Evolutionary conservation across 2,888 invertebrate genomes (phyloP), one percentile per base, ranked within the genome.

Genomic region (Drosophila stalkeri): DNA sequence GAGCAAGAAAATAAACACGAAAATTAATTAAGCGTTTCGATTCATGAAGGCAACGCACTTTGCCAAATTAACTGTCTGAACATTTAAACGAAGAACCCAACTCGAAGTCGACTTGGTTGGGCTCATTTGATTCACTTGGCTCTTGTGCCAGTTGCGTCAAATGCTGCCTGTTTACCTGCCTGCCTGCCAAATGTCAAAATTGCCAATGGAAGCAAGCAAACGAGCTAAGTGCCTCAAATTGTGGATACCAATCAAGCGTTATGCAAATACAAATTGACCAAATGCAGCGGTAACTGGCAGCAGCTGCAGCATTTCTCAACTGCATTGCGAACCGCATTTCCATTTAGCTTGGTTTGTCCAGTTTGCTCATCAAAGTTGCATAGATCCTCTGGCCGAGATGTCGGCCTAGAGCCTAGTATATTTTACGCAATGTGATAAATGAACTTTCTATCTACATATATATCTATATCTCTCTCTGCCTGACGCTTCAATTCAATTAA

Each of bases 211-310:
- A 39, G 46, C 46, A 35, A 31, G 27, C 59, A 49, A 49, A 20
- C 71, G 12, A n/a, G 63, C 47, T 72, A 72, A 80, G 81, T 78
- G 81, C 72, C 57, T 46, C 49, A 43, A 62, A 68, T 55, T 71
- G 47, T 70, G 85, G 68, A 69, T 65, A 72, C 71, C 84, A 86
- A 84, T 89, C 80, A 75, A 87, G 80, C 62, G 82, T 77, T 90
- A 90, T 82, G 83, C 79, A 90, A 87, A 87, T 90, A 81, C 74
- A 77, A 89, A 89, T 89, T 82, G 82, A 83, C 72, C 89, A 78
- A 82, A 70, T 62, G 62, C 57, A 72, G 67, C 71, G 67, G 57
- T 64, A 64, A 39, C 27, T 41, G n/a, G 52, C 62, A 64, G 61
- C 82, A 77, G 79, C 72, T 80, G 75, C 55, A 51, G 44, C 51